Conservation (phyloP, 2,888 invertebrate genomes). For the Salticus scenicus region DNA sequence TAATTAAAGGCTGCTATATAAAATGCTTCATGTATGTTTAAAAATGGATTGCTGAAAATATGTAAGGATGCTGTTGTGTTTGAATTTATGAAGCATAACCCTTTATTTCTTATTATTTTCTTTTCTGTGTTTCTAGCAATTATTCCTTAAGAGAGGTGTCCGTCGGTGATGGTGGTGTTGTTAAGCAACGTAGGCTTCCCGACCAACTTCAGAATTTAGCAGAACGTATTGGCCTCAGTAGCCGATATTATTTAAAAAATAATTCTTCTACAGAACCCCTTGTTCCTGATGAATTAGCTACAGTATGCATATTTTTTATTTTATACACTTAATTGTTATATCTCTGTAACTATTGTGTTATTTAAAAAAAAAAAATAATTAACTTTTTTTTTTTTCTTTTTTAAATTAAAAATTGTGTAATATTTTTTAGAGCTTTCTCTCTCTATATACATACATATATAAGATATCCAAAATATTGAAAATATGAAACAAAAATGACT, state of each 20-base stretch:
- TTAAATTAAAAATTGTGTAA: no score
- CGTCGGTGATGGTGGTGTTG: conserved; percentile 95
- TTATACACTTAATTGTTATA: background rate
- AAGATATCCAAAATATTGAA: no score
- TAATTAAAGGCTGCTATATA: no score
- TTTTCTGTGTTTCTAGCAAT: conserved; percentile 66
- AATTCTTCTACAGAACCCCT: conserved; percentile 95
- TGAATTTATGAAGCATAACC: no score
- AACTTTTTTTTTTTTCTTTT: background rate
- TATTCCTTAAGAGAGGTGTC: conserved; percentile 97
- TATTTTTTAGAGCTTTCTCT: no score
- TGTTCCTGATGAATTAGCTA: conserved; percentile 96
- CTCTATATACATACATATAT: no score
- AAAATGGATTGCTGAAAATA: no score
- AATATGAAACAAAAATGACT: no score
- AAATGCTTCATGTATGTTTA: no score
- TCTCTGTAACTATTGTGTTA: background rate
- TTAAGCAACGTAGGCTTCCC: conserved; percentile 95
- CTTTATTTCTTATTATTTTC: background rate
- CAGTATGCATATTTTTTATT: conserved; percentile 75
- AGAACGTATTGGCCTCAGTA: conserved; percentile 88
- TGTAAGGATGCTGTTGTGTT: no score
- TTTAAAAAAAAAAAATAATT: no score
- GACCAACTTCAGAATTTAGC: conserved; percentile 96
- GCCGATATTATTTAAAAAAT: conserved; percentile 96